A percentile compares a stretch with the other conserved stretches of the same genome.
phyloP scores from a whole-genome alignment of 2,888 invertebrate genomes.

The Meloe dianella region DNA sequence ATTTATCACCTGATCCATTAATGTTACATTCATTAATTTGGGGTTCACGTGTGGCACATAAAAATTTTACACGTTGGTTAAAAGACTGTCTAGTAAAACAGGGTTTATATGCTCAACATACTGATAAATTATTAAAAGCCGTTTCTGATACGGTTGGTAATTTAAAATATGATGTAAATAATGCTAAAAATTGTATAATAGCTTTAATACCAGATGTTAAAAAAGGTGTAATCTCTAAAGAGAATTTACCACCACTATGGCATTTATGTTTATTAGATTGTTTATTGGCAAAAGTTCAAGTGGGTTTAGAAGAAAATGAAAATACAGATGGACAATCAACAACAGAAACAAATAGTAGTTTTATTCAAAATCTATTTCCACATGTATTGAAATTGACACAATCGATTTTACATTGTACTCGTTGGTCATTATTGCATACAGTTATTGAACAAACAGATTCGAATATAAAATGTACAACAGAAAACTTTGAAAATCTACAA shows the following conservation, averaged over 20 bases:
- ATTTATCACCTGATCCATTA: constrained; percentile 71
- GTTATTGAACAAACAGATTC: constrained; percentile 55
- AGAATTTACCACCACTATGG: constrained; percentile 71
- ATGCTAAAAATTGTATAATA: constrained; percentile 68
- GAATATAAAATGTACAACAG: constrained; percentile 57
- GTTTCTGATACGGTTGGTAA: constrained; percentile 75
- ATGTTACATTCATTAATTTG: constrained; percentile 86
- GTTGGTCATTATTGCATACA: constrained; percentile 55
- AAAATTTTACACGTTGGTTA: constrained; percentile 86
- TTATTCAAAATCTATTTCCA: constrained; percentile 69
- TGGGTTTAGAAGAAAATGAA: constrained; percentile 63
- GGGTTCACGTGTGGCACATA: constrained; percentile 86
- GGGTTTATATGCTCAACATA: constrained; percentile 84
- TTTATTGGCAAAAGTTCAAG: constrained; percentile 76
- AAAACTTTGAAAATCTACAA: constrained; percentile 59
- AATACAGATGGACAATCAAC: constrained; percentile 53
- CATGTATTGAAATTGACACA: constrained; percentile 71
- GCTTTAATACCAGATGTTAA: constrained; percentile 62
- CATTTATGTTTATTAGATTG: constrained; percentile 79
- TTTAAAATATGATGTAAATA: constrained; percentile 66
- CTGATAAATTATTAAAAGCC: constrained; percentile 73
- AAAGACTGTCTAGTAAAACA: constrained; percentile 91
- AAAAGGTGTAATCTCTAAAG: constrained; percentile 55
- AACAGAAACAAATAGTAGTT: constrained; percentile 52
- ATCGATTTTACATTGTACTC: constrained; percentile 68